Evolutionary conservation across 2,797 vertebrate species (phyloP), one percentile per base, ranked within the genome.

Genomic region (Characodon lateralis): DNA sequence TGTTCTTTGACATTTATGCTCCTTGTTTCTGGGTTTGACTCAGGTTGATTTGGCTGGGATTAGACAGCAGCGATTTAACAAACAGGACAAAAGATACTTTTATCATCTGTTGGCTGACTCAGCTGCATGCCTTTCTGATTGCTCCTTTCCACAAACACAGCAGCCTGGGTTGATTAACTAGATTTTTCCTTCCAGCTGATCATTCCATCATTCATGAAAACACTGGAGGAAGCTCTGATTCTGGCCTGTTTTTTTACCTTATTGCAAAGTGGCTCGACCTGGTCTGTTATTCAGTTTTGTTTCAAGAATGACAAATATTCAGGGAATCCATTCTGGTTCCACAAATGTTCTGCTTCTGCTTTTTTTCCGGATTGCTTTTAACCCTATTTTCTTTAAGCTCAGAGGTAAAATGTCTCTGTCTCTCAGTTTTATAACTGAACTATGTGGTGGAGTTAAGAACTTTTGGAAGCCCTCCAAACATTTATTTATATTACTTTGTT

Each of bases 271-370:
- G 59, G 51, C 50, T 77, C 46, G 0, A 2, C 56, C 9, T 69
- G 18, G 28, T 65, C 61, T 73, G 61, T 71, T 39, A 18, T 73
- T 26, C 13, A 5, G 43, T 2, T 61, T 0, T 71, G n/a, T 28
- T 74, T 80, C 20, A 79, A 53, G 68, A 78, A 84, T 84, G 53
- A n/a, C 0, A 28, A 56, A 43, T 1, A 35, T 20, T 1, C 46
- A 9, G 43, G 39, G 26, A 61, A 10, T 31, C 41, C 3, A 0
- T 6, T 9, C 58, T 71, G 13, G 3, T 51, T 6, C 43, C 28
- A n/a, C 1, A 6, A 2, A n/a, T 13, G 6, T 5, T 70, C 66
- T 51, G 7, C 24, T 28, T 14, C 22, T 48, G 53, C 5, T 14
- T 56, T 50, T 50, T 76, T 74, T 80, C 14, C 59, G 3, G 22